Evolutionary conservation across 1,140 invertebrate species (phyloP), one percentile per base, ranked within the genome.

Genomic region (Ctenoplectra terminalis): DNA sequence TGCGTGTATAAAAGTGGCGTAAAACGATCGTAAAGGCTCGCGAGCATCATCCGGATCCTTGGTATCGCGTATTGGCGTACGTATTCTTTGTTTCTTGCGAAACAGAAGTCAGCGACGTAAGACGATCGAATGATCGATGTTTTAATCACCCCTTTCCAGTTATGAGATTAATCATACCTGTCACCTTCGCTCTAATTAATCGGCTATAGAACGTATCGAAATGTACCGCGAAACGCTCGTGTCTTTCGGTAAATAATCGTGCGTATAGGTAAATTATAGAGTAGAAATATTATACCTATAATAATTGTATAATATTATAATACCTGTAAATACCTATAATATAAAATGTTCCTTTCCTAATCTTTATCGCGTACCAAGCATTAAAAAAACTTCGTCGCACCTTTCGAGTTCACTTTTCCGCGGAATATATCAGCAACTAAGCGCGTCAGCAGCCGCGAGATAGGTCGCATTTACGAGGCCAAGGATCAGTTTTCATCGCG

Each of bases 1-100:
- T 31, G 13, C 66, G 37, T 70, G 56, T 63, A 80, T 73, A 73
- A 73, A 80, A 73, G 78, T 74, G 63, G 64, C 69, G 71, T 70
- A 70, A 75, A 69, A 52, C 48, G 23, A 40, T 29, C 60, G 48
- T 72, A 74, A 67, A 85, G 67, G 54, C 64, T 64, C 69, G 34
- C 31, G 34, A 17, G 77, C 50, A 75, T 58, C 75, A 78, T 67
- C 40, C 48, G 76, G 29, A 17, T n/a, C 17, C 31, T 8, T 17
- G 15, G 3, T 5, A 31, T 43, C 40, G 7, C n/a, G 26, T n/a
- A 13, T 9, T 23, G 29, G 11, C 29, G 29, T 58, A 8, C 29
- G n/a, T n/a, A 20, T 61, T 61, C 67, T 26, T 40, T 58, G n/a
- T n/a, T 34, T 1, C 11, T n/a, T 0, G 20, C 4, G 3, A 1